Evolutionary conservation across 1,140 invertebrate species (phyloP).

Genomic region (Trinorchestia longiramus): DNA sequence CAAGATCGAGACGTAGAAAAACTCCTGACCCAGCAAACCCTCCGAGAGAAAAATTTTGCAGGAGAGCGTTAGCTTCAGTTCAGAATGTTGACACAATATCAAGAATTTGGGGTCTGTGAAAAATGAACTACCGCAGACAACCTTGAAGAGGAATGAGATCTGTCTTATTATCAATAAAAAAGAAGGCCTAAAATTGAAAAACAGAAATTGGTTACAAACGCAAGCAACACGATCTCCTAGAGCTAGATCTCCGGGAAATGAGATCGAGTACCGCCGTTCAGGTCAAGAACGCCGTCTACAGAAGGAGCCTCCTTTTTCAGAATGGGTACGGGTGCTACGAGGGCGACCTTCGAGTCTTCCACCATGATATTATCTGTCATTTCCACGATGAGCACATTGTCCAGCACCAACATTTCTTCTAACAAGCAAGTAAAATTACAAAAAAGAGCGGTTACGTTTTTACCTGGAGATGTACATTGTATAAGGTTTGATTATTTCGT

Average conservation of each 20-base stretch:
- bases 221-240: not conserved
- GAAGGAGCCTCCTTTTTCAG: not conserved
- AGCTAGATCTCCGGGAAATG: constrained; percentile 80
- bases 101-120: not conserved
- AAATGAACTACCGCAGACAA: not conserved
- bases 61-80: not conserved
- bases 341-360: not conserved
- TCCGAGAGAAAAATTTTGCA: not conserved
- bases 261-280: constrained; percentile 69
- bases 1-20: not conserved
- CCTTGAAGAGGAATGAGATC: not conserved
- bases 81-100: not conserved
- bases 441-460: too few species aligned
- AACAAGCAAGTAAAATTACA: not conserved
- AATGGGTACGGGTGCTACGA: not conserved
- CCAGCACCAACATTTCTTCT: not conserved
- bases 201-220: constrained; percentile 3
- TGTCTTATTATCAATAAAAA: not conserved
- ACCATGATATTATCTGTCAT: not conserved
- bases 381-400: not conserved
- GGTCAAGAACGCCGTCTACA: not conserved
- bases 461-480: not conserved
- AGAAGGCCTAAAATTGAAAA: too few species aligned
- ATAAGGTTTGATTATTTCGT: not conserved
- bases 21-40: not conserved